Percentiles rank a stretch among this genome's conserved stretches.
Evolutionary conservation across 2,888 invertebrate genomes (phyloP).

Genomic region (Eristalinus aeneus): DNA sequence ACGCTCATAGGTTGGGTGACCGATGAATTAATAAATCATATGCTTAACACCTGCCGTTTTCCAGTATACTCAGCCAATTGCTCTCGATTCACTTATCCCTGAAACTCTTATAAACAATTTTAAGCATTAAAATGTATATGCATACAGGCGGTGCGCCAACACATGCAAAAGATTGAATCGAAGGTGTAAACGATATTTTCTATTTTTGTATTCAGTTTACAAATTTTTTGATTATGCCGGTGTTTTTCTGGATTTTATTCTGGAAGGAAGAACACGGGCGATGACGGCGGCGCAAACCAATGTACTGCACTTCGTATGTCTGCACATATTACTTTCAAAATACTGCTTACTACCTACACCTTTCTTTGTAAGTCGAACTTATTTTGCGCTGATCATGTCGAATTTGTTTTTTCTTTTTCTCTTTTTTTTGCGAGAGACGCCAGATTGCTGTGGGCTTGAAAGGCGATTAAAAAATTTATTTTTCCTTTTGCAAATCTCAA

Average conservation of each 20-base stretch:
- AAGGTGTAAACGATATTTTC: neutral
- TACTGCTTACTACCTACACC: slow-evolving; percentile 31
- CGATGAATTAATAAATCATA: slow-evolving; percentile 26
- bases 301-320: slow-evolving; percentile 31
- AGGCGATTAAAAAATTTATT: slow-evolving; percentile 7
- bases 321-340: slow-evolving; percentile 7
- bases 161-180: neutral
- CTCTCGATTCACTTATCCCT: slow-evolving; percentile 47
- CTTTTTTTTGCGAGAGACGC: slow-evolving; percentile 12
- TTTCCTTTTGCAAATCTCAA: neutral
- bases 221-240: slow-evolving; percentile 14
- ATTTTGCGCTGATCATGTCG: slow-evolving; percentile 37
- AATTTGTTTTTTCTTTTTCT: slow-evolving; percentile 5
- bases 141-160: neutral
- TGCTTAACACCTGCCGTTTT: slow-evolving; percentile 43
- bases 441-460: slow-evolving; percentile 20
- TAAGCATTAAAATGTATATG: slow-evolving; percentile 2
- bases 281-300: neutral
- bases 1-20: slow-evolving; percentile 9
- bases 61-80: slow-evolving; percentile 32
- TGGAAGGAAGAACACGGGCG: neutral
- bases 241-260: slow-evolving; percentile 39
- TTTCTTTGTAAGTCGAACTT: slow-evolving; percentile 38
- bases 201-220: slow-evolving; percentile 1
- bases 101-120: slow-evolving; percentile 45